These are phyloP conservation scores for Leptonema lineaticorne DNA, from an alignment of 1,140 invertebrate genomes.

Conservation along the genomic window DNA sequence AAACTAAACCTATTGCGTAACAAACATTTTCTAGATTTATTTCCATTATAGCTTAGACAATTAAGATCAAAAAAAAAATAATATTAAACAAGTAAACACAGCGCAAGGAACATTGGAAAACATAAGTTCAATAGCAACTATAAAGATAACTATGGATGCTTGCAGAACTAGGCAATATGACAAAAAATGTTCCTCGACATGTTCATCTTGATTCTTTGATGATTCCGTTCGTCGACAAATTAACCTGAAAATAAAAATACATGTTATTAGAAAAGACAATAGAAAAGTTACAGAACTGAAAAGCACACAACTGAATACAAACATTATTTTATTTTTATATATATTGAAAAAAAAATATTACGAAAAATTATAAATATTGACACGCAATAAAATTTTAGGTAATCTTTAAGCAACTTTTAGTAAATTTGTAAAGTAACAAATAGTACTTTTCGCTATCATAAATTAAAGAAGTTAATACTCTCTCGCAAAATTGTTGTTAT, in stretches of 20 bases:
- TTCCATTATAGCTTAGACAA: constrained; percentile 17
- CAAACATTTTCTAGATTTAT: constrained; percentile 15
- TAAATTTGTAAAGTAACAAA: not conserved
- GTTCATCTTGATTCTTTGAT: not conserved
- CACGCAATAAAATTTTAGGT: too few species aligned
- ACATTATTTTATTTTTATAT: not conserved
- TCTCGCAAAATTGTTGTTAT: too few species aligned
- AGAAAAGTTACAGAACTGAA: too few species aligned
- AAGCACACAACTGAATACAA: not conserved
- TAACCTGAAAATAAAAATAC: not conserved
- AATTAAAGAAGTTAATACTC: too few species aligned
- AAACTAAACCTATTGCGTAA: constrained; percentile 18
- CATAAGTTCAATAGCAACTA: constrained; percentile 6
- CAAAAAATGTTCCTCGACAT: not conserved
- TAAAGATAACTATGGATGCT: not conserved
- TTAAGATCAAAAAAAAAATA: constrained; percentile 8
- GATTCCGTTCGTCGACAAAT: not conserved
- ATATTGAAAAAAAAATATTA: too few species aligned
- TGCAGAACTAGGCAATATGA: not conserved
- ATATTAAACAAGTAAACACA: constrained; percentile 8
- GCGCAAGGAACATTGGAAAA: constrained; percentile 24
- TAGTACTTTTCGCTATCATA: not conserved
- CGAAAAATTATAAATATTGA: too few species aligned
- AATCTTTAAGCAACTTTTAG: not conserved
- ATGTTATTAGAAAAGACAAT: too few species aligned